Evolutionary conservation across 2,113 vertebrate species (phyloP), one percentile per base, ranked within the genome.

Genomic region (Megatriorchis doriae): DNA sequence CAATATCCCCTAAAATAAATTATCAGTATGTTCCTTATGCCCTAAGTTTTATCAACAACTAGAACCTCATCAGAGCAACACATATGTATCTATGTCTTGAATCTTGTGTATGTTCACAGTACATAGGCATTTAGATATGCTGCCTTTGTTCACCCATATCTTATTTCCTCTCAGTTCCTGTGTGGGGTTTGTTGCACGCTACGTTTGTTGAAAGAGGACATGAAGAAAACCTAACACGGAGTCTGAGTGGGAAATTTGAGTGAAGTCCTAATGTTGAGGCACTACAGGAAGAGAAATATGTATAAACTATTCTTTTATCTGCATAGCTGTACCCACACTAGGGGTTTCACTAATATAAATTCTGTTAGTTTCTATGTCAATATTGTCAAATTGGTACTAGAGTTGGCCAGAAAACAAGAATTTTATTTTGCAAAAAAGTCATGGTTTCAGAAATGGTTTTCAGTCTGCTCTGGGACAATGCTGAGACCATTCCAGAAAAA

Each of bases 401-500:
- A 72, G 31, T 29, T 97, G 94, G 94, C 68, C 36, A 72, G 86
- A 88, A 92, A 91, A 38, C 77, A 94, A 79, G 75, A 90, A 66
- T 74, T 96, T 88, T 61, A 88, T 83, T 93, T 88, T 78, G 32
- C 13, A 68, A 90, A 94, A 81, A 86, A 88, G 21, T 85, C 58
- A 82, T 43, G 63, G 63, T 88, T 96, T 96, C 71, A 96, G 72
- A 94, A 95, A 90, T 81, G 1, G 55, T 86, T 96, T 96, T 94
- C 55, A 74, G n/a, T 55, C 75, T 78, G 70, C 55, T 45, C n/a
- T 73, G 90, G 74, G 81, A 93, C 52, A 90, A 90, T 34, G 21
- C 27, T 91, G 92, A 94, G 90, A 73, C 43, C 11, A 13, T 90
- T 96, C 81, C 94, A 96, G 90, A 95, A 95, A 96, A 96, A 95